phyloP scores from a whole-genome alignment of 2,888 invertebrate genomes.

The Tipula confusa region DNA sequence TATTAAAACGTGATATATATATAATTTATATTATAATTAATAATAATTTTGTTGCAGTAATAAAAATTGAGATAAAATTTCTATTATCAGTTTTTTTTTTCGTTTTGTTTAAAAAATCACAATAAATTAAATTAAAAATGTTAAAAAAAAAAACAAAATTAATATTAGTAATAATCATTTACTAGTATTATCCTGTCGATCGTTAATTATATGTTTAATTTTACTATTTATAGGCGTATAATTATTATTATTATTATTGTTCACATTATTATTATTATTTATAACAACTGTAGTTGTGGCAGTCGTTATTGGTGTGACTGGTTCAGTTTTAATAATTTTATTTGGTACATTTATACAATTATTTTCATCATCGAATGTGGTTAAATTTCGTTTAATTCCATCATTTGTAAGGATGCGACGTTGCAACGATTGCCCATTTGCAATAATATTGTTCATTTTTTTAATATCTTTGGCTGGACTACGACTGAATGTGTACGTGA shows the following conservation, averaged over 20 bases:
- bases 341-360: background rate
- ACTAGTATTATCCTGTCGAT: slow-evolving; percentile 25
- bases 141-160: background rate
- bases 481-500: slow-evolving; percentile 44
- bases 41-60: background rate
- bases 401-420: slow-evolving; percentile 1
- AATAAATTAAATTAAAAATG: slow-evolving; percentile 6
- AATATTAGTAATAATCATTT: background rate
- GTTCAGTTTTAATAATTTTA: slow-evolving; percentile 25
- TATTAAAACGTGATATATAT: background rate
- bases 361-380: background rate
- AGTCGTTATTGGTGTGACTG: background rate
- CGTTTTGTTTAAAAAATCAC: background rate
- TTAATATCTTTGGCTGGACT: slow-evolving; percentile 45
- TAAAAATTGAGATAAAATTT: slow-evolving; percentile 21
- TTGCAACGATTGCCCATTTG: background rate
- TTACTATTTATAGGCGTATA: slow-evolving; percentile 21
- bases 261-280: background rate
- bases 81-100: background rate
- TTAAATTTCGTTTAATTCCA: background rate
- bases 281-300: background rate
- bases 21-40: background rate
- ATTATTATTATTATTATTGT: background rate
- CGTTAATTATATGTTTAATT: slow-evolving; percentile 26
- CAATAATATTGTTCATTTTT: slow-evolving; percentile 9